Percentiles rank a stretch among this genome's conserved stretches.
Conservation (phyloP, 2,888 invertebrate genomes). For the Pediacus dermestoides region DNA sequence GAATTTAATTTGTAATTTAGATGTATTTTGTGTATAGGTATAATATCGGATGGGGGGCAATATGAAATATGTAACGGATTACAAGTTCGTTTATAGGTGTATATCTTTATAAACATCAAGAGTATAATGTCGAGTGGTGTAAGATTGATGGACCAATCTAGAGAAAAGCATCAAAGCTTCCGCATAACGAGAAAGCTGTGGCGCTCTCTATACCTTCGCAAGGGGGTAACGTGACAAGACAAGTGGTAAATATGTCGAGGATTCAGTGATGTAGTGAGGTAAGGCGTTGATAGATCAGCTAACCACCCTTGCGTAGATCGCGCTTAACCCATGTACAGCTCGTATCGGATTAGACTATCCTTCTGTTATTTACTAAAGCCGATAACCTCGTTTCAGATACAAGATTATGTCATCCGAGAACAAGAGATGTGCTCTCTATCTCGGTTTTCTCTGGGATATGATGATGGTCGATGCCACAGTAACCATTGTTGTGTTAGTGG, state of each 20-base stretch:
- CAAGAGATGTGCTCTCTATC: too few species aligned
- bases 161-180: slow-evolving; percentile 39
- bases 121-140: slow-evolving; percentile 13
- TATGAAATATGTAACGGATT: slow-evolving; percentile 7
- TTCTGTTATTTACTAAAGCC: slow-evolving; percentile 35
- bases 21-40: too few species aligned
- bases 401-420: slow-evolving; percentile 26
- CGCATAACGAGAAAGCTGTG: slow-evolving; percentile 37
- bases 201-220: slow-evolving; percentile 18
- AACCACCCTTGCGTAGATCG: slow-evolving; percentile 34
- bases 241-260: slow-evolving; percentile 40
- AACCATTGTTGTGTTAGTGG: too few species aligned
- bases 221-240: slow-evolving; percentile 35
- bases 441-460: too few species aligned
- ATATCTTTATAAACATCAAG: slow-evolving; percentile 9
- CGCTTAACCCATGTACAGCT: slow-evolving; percentile 36
- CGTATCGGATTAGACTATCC: slow-evolving; percentile 35
- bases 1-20: too few species aligned
- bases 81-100: slow-evolving; percentile 7
- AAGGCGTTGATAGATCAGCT: slow-evolving; percentile 41
- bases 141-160: slow-evolving; percentile 41
- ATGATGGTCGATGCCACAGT: too few species aligned
- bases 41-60: too few species aligned
- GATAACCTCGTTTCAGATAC: slow-evolving; percentile 32
- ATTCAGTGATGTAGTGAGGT: slow-evolving; percentile 35